A percentile compares a stretch with the other conserved stretches of the same genome.
Evolutionary conservation across 2,113 vertebrate species (phyloP).

Genomic region (Strix uralensis): DNA sequence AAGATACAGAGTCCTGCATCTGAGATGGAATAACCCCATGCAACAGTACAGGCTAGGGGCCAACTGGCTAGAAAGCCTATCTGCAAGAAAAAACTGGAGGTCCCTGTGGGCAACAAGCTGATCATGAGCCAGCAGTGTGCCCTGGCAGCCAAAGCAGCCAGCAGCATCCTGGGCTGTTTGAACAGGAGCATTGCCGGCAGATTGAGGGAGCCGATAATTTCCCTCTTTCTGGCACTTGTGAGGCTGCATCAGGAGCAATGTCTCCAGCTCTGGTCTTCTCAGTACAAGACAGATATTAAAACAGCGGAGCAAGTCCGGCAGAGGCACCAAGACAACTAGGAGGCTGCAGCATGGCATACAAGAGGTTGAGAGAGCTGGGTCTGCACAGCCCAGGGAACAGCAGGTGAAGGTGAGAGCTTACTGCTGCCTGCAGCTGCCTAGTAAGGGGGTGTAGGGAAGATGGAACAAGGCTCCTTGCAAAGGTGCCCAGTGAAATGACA

Average conservation of each 20-base stretch:
- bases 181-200: background rate
- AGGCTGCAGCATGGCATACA: background rate
- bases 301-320: background rate
- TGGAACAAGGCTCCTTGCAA: background rate
- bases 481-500: background rate
- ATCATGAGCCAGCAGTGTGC: background rate
- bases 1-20: background rate
- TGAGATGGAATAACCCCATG: conserved; percentile 8
- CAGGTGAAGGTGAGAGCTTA: background rate
- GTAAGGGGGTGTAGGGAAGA: background rate
- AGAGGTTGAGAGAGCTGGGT: background rate
- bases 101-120: conserved; percentile 28
- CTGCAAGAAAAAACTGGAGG: conserved; percentile 7
- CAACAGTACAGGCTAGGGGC: background rate
- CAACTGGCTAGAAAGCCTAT: conserved; percentile 31
- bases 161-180: conserved; percentile 27
- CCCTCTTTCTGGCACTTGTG: background rate
- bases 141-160: conserved; percentile 37
- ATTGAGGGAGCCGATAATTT: background rate
- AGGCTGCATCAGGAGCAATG: background rate
- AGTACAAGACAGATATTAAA: background rate
- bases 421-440: background rate
- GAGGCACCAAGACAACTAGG: background rate
- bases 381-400: background rate
- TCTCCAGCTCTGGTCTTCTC: background rate